Evolutionary conservation across 2,888 invertebrate genomes (phyloP).

Genomic region (Oligia latruncula): DNA sequence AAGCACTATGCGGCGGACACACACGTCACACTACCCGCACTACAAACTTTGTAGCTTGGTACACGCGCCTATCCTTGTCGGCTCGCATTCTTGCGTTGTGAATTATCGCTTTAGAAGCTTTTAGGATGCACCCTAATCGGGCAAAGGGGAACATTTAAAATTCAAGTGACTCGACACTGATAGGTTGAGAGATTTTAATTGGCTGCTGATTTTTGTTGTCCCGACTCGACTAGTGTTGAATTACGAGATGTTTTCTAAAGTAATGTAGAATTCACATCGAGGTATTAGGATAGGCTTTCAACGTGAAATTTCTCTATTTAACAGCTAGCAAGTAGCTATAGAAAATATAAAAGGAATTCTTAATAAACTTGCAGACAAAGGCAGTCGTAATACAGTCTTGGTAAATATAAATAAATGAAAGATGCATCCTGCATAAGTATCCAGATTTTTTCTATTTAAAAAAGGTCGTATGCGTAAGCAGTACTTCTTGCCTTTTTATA

Average conservation of each 20-base stretch:
- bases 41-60: constrained; percentile 72
- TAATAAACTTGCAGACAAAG: constrained; percentile 35
- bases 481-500: constrained; percentile 45
- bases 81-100: constrained; percentile 87
- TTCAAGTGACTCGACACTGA: constrained; percentile 83
- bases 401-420: constrained; percentile 46
- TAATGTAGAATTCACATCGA: constrained; percentile 55
- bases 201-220: constrained; percentile 83
- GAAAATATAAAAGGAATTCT: constrained; percentile 50
- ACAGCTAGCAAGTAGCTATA: constrained; percentile 19
- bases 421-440: constrained; percentile 36
- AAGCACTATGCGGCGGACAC: constrained; percentile 66
- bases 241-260: constrained; percentile 53
- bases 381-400: constrained; percentile 10
- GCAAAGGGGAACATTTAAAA: constrained; percentile 84
- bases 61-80: constrained; percentile 85
- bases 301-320: constrained; percentile 42
- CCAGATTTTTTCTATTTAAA: constrained; percentile 42
- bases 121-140: constrained; percentile 89
- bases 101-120: constrained; percentile 88
- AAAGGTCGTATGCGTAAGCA: constrained; percentile 43
- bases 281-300: constrained; percentile 55
- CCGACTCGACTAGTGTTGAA: constrained; percentile 64
- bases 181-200: constrained; percentile 86
- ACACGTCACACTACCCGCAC: constrained; percentile 63